Conservation (phyloP, 2,888 invertebrate species). For the Lottia scabra region DNA sequence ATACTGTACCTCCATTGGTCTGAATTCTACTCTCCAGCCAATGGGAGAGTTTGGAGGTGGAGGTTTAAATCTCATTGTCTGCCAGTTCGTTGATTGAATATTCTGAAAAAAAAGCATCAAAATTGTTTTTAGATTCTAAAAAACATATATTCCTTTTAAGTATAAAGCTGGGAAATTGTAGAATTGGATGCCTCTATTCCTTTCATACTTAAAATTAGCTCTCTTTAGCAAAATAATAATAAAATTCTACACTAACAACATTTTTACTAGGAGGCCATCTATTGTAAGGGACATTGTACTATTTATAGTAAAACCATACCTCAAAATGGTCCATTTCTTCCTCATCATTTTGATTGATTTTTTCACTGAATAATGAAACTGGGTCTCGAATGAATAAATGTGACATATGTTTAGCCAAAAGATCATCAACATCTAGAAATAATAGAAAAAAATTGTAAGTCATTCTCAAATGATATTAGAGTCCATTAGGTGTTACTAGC, state of each 20-base stretch:
- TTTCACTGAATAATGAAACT: slow-evolving; percentile 94
- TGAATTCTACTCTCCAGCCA: slow-evolving; percentile 99
- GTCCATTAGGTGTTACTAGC: background rate
- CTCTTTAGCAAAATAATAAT: too few relatives aligned
- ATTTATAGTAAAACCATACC: too few relatives aligned
- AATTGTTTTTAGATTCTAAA: too few relatives aligned
- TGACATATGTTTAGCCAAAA: slow-evolving; percentile 94
- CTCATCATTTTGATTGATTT: slow-evolving; percentile 91
- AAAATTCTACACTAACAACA: too few relatives aligned
- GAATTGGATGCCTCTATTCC: too few relatives aligned
- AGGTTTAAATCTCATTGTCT: slow-evolving; percentile 97
- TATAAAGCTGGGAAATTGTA: too few relatives aligned
- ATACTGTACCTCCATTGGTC: slow-evolving; percentile 79
- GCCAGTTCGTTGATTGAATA: slow-evolving; percentile 99
- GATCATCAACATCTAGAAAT: slow-evolving; percentile 84
- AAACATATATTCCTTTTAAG: too few relatives aligned
- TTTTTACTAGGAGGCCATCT: too few relatives aligned
- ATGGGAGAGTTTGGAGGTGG: slow-evolving; percentile 92
- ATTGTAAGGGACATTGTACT: too few relatives aligned
- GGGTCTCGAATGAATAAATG: slow-evolving; percentile 98
- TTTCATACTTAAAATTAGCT: too few relatives aligned
- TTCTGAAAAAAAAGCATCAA: slow-evolving; percentile 75
- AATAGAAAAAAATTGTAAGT: too few relatives aligned
- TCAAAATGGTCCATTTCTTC: slow-evolving; percentile 99
- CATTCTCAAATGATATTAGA: background rate